Evolutionary conservation across 2,113 vertebrate genomes (phyloP).

Genomic region (Aramus guarauna): DNA sequence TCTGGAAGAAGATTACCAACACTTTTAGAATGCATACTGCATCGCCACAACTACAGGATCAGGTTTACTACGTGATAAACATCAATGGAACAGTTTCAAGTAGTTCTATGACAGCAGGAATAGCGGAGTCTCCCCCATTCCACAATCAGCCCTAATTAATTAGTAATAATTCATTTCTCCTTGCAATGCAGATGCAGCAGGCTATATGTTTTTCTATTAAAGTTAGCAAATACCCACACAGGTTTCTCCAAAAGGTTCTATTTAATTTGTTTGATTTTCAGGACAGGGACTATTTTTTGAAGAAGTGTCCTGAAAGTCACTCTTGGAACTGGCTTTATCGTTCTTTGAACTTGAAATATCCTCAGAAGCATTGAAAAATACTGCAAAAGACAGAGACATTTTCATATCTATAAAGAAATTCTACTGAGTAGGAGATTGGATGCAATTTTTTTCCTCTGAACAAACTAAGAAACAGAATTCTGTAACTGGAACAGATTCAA

Average conservation of each 20-base stretch:
- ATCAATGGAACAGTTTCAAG: background rate
- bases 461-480: background rate
- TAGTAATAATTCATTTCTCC: background rate
- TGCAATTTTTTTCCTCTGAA: background rate
- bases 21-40: background rate
- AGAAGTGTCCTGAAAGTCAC: background rate
- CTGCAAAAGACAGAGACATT: background rate
- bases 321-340: background rate
- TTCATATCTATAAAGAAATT: background rate
- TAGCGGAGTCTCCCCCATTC: background rate
- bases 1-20: background rate
- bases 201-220: background rate
- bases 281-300: background rate
- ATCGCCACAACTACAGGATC: background rate
- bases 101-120: background rate
- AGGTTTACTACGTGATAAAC: background rate
- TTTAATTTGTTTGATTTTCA: background rate
- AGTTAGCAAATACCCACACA: background rate
- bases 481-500: background rate
- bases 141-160: background rate
- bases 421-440: background rate
- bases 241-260: background rate
- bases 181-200: background rate
- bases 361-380: background rate
- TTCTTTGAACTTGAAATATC: background rate